phyloP scores from a whole-genome alignment of 2,113 vertebrate species.

The Puffinus mauretanicus region DNA sequence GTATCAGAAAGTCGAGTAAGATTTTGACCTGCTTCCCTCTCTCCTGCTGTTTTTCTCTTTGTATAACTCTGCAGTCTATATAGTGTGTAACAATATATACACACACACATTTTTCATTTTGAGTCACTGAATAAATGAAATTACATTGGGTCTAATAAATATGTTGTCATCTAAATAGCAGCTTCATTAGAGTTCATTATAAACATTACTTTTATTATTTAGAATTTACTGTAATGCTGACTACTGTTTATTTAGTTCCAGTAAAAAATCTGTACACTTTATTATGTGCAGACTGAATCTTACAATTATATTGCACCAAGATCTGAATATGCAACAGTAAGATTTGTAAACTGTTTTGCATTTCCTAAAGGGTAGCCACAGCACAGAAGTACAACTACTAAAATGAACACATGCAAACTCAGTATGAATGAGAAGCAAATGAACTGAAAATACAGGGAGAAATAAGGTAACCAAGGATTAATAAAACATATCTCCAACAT shows the following conservation, averaged over 20 bases:
- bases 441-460: neutral
- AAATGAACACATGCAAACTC: neutral
- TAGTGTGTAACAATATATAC: neutral
- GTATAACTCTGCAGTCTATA: neutral
- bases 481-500: neutral
- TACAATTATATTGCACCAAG: neutral
- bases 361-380: neutral
- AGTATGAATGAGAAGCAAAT: neutral
- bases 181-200: neutral
- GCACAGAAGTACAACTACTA: neutral
- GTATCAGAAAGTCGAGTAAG: neutral
- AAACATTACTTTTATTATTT: slow-evolving; percentile 16
- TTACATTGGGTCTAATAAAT: slow-evolving; percentile 8
- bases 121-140: neutral
- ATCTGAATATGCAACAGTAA: neutral
- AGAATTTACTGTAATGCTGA: neutral
- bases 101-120: neutral
- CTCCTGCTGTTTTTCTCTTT: neutral
- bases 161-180: neutral
- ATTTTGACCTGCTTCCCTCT: neutral
- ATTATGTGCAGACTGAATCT: neutral
- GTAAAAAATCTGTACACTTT: neutral
- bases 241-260: neutral
- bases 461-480: neutral
- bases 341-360: neutral